These are phyloP conservation scores for Phyllotis vaccarum DNA, from an alignment of 2,797 vertebrate genomes.

Conservation along the genomic window DNA sequence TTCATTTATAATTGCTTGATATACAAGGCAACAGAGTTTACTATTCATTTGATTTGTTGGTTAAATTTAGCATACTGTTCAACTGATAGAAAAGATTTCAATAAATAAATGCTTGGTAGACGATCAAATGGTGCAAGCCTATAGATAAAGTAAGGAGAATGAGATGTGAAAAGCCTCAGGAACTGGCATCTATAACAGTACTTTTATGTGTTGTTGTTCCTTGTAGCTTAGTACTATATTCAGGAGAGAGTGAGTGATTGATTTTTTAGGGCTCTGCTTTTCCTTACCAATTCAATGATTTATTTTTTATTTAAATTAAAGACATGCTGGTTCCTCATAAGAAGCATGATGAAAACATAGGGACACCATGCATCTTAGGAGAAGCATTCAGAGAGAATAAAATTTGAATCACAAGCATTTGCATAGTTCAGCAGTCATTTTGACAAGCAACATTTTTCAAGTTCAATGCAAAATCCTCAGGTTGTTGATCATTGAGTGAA, in stretches of 20 bases:
- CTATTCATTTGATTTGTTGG: neutral
- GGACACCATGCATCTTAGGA: neutral
- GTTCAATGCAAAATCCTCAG: constrained; percentile 56
- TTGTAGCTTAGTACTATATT: neutral
- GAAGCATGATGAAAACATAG: neutral
- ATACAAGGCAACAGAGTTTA: neutral
- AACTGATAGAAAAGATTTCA: neutral
- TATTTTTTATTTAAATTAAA: constrained; percentile 73
- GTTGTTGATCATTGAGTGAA: constrained; percentile 77
- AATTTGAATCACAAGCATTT: constrained; percentile 67
- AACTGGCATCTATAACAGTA: neutral
- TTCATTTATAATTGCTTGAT: neutral
- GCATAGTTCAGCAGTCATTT: constrained; percentile 52
- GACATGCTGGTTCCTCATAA: constrained; percentile 35
- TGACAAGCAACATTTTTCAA: constrained; percentile 82
- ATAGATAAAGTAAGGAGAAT: neutral
- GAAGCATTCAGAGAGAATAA: constrained; percentile 65
- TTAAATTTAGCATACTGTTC: neutral
- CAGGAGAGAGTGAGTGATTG: neutral
- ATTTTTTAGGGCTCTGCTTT: constrained; percentile 32
- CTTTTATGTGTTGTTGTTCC: neutral
- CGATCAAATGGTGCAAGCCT: neutral
- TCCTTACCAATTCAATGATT: constrained; percentile 38
- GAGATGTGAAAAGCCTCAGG: neutral
- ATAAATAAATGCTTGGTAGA: neutral